A percentile compares a stretch with the other conserved stretches of the same genome.
These are phyloP conservation scores for Poecilia velifera DNA, from an alignment of 2,797 vertebrate species.

Conservation along the genomic window DNA sequence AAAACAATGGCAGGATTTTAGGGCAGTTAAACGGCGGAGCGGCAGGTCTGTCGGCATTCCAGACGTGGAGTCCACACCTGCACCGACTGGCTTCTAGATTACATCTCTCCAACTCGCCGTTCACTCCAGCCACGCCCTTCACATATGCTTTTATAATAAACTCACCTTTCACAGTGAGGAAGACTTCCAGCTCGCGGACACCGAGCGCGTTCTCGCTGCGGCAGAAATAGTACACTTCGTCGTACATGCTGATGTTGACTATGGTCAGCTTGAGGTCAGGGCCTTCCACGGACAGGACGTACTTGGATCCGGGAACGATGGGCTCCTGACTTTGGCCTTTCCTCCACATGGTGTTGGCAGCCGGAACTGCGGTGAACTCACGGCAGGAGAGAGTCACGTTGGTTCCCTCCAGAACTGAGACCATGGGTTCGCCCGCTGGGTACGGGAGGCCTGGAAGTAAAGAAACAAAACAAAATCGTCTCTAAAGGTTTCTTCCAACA, in stretches of 20 bases:
- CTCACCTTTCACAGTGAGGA: conserved; percentile 87
- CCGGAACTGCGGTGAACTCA: conserved; percentile 68
- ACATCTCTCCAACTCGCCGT: not conserved
- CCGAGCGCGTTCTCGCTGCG: conserved; percentile 87
- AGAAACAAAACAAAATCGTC: not conserved
- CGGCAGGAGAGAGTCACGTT: conserved; percentile 83
- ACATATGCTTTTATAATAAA: conserved; percentile 3
- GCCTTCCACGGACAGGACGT: conserved; percentile 71
- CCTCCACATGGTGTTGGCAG: conserved; percentile 85
- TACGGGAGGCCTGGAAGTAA: conserved; percentile 81
- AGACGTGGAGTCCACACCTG: conserved; percentile 25
- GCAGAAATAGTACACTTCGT: conserved; percentile 88
- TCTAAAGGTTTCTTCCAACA: not conserved
- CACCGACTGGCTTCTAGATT: conserved; percentile 12
- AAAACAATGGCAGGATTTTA: not conserved
- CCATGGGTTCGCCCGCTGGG: conserved; percentile 81
- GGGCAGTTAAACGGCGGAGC: conserved; percentile 23
- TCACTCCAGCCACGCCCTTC: not conserved
- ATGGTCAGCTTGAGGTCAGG: conserved; percentile 84
- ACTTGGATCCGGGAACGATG: conserved; percentile 78
- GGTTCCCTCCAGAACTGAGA: conserved; percentile 78
- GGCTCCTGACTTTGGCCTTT: conserved; percentile 64
- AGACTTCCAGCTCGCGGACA: conserved; percentile 82
- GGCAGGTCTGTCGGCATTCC: conserved; percentile 70
- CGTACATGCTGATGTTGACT: conserved; percentile 83